Evolutionary conservation across 2,888 invertebrate genomes (phyloP).

Genomic region (Megamerina dolium): DNA sequence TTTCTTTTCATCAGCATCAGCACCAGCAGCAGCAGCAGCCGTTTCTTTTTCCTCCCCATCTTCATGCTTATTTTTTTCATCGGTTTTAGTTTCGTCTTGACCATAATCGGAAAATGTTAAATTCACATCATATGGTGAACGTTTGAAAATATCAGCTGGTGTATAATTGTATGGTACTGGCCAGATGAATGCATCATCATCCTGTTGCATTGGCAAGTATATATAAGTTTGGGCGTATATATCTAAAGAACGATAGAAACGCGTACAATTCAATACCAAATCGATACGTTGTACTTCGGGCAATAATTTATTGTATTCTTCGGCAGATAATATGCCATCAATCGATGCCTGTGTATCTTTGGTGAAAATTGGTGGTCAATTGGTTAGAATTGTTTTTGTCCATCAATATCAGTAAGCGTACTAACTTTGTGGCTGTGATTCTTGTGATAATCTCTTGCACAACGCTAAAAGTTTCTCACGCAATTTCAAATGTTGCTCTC

Average conservation of each 20-base stretch:
- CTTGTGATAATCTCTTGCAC: slow-evolving; percentile 17
- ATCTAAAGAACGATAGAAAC: slow-evolving; percentile 31
- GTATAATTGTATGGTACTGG: slow-evolving; percentile 36
- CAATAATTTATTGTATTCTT: slow-evolving; percentile 22
- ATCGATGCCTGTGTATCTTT: no score
- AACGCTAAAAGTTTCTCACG: slow-evolving; percentile 29
- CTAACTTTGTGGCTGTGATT: no score
- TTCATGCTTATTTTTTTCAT: slow-evolving; percentile 4
- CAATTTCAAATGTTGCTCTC: slow-evolving; percentile 33
- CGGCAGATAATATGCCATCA: background rate
- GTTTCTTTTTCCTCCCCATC: slow-evolving; percentile 1
- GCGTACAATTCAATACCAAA: slow-evolving; percentile 29
- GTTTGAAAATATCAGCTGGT: slow-evolving; percentile 33
- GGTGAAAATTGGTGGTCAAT: no score
- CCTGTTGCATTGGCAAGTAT: slow-evolving; percentile 22
- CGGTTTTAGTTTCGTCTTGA: background rate
- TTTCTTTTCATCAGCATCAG: background rate
- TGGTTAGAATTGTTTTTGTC: no score
- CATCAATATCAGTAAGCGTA: no score
- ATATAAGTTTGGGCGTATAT: slow-evolving; percentile 28
- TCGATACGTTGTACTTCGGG: slow-evolving; percentile 41
- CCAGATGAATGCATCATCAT: slow-evolving; percentile 36
- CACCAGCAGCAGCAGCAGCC: no score
- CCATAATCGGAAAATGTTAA: slow-evolving; percentile 34
- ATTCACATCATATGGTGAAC: slow-evolving; percentile 39